These are phyloP conservation scores for Montifringilla adamsi DNA, from an alignment of 2,113 vertebrate species.

Conservation along the genomic window DNA sequence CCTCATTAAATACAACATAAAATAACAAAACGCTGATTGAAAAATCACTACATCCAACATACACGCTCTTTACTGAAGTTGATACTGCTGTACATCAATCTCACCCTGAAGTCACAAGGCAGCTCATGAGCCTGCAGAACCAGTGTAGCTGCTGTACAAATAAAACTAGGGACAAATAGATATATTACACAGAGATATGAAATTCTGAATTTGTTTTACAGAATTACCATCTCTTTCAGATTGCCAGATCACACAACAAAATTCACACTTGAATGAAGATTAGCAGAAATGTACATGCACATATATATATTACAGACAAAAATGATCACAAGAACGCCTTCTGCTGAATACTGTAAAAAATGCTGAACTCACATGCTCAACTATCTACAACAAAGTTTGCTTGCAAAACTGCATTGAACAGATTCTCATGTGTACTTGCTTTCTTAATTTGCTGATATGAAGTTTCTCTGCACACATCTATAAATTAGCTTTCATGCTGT, in stretches of 20 bases:
- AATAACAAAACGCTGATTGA: background rate
- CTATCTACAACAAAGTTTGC: background rate
- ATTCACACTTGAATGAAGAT: background rate
- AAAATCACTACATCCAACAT: slow-evolving; percentile 20
- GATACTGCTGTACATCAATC: background rate
- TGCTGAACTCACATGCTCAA: background rate
- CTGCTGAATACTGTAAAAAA: background rate
- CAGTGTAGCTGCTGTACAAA: background rate
- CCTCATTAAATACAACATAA: slow-evolving; percentile 35
- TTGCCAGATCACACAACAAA: background rate
- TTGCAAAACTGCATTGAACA: background rate
- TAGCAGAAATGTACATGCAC: background rate
- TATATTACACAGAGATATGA: background rate
- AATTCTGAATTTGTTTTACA: background rate
- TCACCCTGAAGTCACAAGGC: background rate
- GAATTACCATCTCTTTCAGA: background rate
- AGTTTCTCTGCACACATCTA: background rate
- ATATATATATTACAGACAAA: background rate
- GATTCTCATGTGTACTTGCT: background rate
- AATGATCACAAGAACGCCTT: background rate
- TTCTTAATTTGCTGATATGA: background rate
- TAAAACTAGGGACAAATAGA: background rate
- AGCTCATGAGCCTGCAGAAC: background rate
- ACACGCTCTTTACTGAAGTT: background rate
- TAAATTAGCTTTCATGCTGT: background rate